Evolutionary conservation across 2,888 invertebrate genomes (phyloP).

Genomic region (Callyntrura guangdongensis): DNA sequence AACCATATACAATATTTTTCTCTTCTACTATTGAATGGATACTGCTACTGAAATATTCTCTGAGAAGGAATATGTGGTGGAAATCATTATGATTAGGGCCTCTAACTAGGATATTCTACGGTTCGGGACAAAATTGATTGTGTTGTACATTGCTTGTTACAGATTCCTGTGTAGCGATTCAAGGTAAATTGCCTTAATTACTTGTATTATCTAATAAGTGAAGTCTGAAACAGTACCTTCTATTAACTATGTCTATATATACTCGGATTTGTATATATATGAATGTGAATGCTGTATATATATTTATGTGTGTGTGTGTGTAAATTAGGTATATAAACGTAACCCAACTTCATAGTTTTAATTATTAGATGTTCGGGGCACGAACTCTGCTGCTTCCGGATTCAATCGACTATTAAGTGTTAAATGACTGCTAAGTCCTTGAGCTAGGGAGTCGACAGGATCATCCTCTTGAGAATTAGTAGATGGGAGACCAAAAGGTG

Average conservation of each 20-base stretch:
- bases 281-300: background rate
- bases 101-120: background rate
- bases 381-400: conserved; percentile 94
- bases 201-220: background rate
- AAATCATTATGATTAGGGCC: conserved; percentile 1
- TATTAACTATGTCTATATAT: background rate
- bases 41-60: too few relatives aligned
- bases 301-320: background rate
- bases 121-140: conserved; percentile 61
- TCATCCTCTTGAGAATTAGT: conserved; percentile 61
- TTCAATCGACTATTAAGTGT: conserved; percentile 90
- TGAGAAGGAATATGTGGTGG: background rate
- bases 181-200: background rate
- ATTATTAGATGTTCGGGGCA: conserved; percentile 87
- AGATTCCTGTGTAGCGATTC: conserved; percentile 7
- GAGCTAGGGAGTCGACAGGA: conserved; percentile 79
- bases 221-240: conserved; percentile 7
- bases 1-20: conserved; percentile 51
- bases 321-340: background rate
- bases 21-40: too few relatives aligned
- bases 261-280: conserved; percentile 10
- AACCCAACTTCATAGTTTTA: conserved; percentile 26
- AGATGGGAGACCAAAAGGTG: conserved; percentile 60
- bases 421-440: conserved; percentile 79
- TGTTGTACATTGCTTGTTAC: conserved; percentile 56